Percentiles rank a stretch among this genome's conserved stretches.
These are phyloP conservation scores for Danaus chrysippus DNA, from an alignment of 2,888 invertebrate genomes.

Conservation along the genomic window DNA sequence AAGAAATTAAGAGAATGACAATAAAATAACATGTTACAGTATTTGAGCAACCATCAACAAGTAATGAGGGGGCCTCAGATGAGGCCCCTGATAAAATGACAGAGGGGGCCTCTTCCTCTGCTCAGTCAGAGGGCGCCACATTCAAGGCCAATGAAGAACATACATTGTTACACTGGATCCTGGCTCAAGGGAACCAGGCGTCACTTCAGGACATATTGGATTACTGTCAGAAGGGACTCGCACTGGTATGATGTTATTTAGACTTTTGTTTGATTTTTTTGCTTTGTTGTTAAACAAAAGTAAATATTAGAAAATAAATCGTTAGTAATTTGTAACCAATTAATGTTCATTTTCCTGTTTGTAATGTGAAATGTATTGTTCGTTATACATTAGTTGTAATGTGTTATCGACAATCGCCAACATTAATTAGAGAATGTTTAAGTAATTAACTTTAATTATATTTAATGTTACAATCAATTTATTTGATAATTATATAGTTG, in stretches of 20 bases:
- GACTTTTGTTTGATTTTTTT: no score
- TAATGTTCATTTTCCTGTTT: slow-evolving; percentile 8
- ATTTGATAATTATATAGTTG: background rate
- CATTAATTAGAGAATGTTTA: no score
- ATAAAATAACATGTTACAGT: slow-evolving; percentile 40
- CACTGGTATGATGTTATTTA: slow-evolving; percentile 68
- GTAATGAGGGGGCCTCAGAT: slow-evolving; percentile 50
- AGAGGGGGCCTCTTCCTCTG: slow-evolving; percentile 35
- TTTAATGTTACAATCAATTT: no score
- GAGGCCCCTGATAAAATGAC: slow-evolving; percentile 47
- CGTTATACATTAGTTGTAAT: background rate
- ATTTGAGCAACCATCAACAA: slow-evolving; percentile 56
- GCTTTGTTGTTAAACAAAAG: no score
- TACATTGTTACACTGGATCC: slow-evolving; percentile 91
- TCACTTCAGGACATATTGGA: slow-evolving; percentile 88
- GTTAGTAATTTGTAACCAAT: background rate
- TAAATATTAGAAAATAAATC: no score
- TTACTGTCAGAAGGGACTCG: slow-evolving; percentile 86
- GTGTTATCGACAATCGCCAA: no score
- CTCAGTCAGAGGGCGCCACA: slow-evolving; percentile 52
- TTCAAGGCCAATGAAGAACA: slow-evolving; percentile 70
- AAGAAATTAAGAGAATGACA: background rate
- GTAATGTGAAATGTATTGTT: background rate
- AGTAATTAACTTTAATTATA: no score
- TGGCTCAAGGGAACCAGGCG: slow-evolving; percentile 88